These are phyloP conservation scores for Gonatopus flavifemur DNA, from an alignment of 1,140 invertebrate species.

Conservation along the genomic window DNA sequence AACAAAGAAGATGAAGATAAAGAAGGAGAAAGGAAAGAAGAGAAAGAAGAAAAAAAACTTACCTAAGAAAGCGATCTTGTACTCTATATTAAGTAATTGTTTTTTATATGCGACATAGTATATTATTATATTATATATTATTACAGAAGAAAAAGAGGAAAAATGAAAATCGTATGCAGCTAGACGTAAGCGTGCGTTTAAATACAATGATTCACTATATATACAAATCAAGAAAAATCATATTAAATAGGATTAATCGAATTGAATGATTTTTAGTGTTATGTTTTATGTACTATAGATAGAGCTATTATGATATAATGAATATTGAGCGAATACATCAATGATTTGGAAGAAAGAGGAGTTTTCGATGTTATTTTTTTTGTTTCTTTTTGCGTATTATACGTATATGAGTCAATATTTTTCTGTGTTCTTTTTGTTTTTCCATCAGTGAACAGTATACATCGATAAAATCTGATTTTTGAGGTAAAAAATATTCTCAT, in stretches of 20 bases:
- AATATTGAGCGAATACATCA: conserved; percentile 39
- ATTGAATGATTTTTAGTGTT: conserved; percentile 45
- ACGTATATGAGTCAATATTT: conserved; percentile 8
- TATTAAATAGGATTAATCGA: conserved; percentile 35
- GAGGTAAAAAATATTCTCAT: background rate
- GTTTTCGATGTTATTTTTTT: conserved; percentile 29
- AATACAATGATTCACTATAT: conserved; percentile 47
- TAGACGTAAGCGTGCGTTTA: conserved; percentile 49
- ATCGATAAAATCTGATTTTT: conserved; percentile 6
- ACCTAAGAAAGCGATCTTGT: conserved; percentile 52
- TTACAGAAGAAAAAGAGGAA: conserved; percentile 35
- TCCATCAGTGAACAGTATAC: background rate
- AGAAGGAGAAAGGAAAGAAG: too few relatives aligned
- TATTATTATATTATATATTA: conserved; percentile 52
- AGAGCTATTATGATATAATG: conserved; percentile 29
- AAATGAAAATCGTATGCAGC: conserved; percentile 44
- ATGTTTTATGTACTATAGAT: conserved; percentile 45
- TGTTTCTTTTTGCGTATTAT: conserved; percentile 21
- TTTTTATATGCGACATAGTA: conserved; percentile 56
- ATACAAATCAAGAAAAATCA: conserved; percentile 33
- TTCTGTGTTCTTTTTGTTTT: background rate
- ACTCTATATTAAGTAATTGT: conserved; percentile 56
- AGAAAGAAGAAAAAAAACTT: too few relatives aligned
- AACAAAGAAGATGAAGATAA: conserved; percentile 12
- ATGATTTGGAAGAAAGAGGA: conserved; percentile 29